Evolutionary conservation across 2,888 invertebrate genomes (phyloP).

Genomic region (Lucinisca nassula): DNA sequence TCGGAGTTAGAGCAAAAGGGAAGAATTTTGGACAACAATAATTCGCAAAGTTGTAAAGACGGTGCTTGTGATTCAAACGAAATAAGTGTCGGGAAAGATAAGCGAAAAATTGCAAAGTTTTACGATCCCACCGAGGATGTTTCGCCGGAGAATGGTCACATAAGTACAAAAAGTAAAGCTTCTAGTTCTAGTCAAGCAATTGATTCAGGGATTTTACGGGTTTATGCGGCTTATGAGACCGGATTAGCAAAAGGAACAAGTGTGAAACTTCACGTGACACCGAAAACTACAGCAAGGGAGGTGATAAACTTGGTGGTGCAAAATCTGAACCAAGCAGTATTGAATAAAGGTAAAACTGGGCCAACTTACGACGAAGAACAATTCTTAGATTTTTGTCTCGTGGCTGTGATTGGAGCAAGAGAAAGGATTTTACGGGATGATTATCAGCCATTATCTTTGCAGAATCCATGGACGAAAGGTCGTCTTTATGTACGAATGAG

Average conservation of each 20-base stretch:
- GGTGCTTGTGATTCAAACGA: constrained; percentile 78
- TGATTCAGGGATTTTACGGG: constrained; percentile 90
- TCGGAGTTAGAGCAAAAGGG: constrained; percentile 59
- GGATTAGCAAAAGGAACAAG: constrained; percentile 97
- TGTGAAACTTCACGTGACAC: constrained; percentile 97
- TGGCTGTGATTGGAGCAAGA: constrained; percentile 97
- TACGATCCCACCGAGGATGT: constrained; percentile 84
- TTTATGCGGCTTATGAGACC: constrained; percentile 98
- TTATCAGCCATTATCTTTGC: constrained; percentile 96
- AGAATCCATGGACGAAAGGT: constrained; percentile 98
- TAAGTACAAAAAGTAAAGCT: constrained; percentile 40
- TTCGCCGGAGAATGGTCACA: constrained; percentile 62
- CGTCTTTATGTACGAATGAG: constrained; percentile 97
- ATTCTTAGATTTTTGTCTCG: constrained; percentile 96
- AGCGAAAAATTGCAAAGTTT: constrained; percentile 84
- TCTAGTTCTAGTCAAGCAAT: constrained; percentile 43
- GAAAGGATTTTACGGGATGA: constrained; percentile 98
- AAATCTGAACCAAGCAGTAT: constrained; percentile 92
- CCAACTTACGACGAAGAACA: constrained; percentile 93
- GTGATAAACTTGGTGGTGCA: constrained; percentile 98
- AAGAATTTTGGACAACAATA: constrained; percentile 77
- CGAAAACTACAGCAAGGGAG: constrained; percentile 97
- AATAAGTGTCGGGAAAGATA: constrained; percentile 84
- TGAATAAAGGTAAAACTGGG: constrained; percentile 90
- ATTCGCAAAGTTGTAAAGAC: constrained; percentile 66